Conservation (phyloP, 1,140 invertebrate species). For the Eurytemora carolleeae region DNA sequence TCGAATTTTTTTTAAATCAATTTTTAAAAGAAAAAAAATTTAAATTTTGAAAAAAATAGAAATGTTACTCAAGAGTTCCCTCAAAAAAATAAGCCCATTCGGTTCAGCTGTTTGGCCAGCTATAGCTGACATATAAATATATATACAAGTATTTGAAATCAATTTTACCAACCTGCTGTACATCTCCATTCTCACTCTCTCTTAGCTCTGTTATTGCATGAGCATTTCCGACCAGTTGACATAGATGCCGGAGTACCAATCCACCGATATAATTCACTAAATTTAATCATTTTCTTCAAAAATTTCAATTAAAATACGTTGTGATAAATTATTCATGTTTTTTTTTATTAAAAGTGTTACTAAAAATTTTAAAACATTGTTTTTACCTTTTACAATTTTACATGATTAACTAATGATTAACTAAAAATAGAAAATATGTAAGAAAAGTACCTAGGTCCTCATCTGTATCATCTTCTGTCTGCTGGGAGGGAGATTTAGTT, state of each 20-base stretch:
- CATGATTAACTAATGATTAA: too few relatives aligned
- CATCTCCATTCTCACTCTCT: not conserved
- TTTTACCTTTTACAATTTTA: too few relatives aligned
- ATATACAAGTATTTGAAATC: too few relatives aligned
- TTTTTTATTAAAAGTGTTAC: too few relatives aligned
- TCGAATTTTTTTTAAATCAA: constrained; percentile 50
- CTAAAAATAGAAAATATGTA: too few relatives aligned
- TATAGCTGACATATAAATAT: too few relatives aligned
- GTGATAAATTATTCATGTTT: too few relatives aligned
- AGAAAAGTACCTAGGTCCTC: too few relatives aligned
- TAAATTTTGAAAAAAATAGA: constrained; percentile 33
- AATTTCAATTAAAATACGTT: not conserved
- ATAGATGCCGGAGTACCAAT: constrained; percentile 4
- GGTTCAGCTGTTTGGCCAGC: too few relatives aligned
- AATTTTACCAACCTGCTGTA: constrained; percentile 1
- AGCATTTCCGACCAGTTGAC: constrained; percentile 14
- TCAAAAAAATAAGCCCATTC: too few relatives aligned
- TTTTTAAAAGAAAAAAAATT: constrained; percentile 41
- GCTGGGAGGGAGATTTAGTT: not conserved
- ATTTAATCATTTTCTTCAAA: not conserved
- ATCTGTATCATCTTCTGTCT: not conserved
- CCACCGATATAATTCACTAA: constrained; percentile 9
- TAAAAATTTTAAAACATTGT: too few relatives aligned
- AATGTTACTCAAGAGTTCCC: not conserved
- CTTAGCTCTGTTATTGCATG: constrained; percentile 8